A percentile compares a stretch with the other conserved stretches of the same genome.
These are phyloP conservation scores for Vanacampus margaritifer DNA, from an alignment of 2,113 vertebrate genomes.

Conservation along the genomic window DNA sequence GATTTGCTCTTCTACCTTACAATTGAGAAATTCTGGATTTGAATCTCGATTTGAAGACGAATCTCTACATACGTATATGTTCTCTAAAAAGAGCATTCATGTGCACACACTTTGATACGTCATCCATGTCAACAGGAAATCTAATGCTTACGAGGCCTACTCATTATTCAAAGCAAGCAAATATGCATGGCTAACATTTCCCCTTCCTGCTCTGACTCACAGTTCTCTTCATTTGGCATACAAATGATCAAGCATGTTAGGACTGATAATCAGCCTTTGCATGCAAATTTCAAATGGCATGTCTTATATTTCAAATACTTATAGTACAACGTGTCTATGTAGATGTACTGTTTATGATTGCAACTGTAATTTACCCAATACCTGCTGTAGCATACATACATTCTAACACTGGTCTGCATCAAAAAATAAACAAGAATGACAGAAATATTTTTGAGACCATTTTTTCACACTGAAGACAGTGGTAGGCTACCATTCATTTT, in stretches of 20 bases:
- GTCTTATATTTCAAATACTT: background rate
- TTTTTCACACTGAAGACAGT: no score
- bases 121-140: background rate
- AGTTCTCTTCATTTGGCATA: background rate
- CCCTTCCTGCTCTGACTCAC: background rate
- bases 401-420: no score
- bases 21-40: background rate
- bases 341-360: background rate
- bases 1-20: background rate
- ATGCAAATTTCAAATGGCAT: background rate
- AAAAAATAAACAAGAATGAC: no score
- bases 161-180: slow-evolving; percentile 1
- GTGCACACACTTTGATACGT: background rate
- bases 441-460: no score
- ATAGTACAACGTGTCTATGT: no score
- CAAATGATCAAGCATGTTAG: background rate
- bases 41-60: background rate
- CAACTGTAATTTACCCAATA: no score
- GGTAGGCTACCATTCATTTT: no score
- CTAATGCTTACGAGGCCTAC: background rate
- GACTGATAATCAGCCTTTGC: background rate
- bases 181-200: background rate
- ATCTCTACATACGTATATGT: background rate
- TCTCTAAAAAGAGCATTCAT: background rate
- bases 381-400: no score